phyloP scores from a whole-genome alignment of 2,888 invertebrate species.

The Drosophila engyochracea region DNA sequence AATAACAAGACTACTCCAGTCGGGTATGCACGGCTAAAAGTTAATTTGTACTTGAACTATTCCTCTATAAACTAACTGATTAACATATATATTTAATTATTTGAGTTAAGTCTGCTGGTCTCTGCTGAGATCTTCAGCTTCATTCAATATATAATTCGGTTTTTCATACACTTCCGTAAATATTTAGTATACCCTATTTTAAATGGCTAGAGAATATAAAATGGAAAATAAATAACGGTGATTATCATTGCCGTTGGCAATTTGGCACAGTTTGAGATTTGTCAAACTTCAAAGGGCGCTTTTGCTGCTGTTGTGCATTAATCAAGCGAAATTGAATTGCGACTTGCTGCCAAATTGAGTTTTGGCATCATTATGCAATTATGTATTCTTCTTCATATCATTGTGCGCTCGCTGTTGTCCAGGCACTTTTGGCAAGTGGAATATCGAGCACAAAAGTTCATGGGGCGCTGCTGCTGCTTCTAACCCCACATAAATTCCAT shows the following conservation, averaged over 20 bases:
- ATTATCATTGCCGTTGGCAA: constrained; percentile 50
- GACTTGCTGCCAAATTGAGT: constrained; percentile 49
- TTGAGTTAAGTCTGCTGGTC: background rate
- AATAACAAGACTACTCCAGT: constrained; percentile 11
- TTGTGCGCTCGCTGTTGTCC: constrained; percentile 34
- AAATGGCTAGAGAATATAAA: constrained; percentile 21
- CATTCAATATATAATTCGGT: background rate
- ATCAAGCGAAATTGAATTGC: constrained; percentile 53
- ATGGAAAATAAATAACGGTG: constrained; percentile 41
- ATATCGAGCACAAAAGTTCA: constrained; percentile 76
- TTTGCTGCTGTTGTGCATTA: constrained; percentile 26
- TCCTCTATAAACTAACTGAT: background rate
- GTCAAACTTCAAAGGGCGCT: constrained; percentile 38
- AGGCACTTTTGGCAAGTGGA: constrained; percentile 61
- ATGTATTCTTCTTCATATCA: constrained; percentile 13
- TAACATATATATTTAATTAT: background rate
- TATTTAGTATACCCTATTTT: background rate
- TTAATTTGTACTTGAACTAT: background rate
- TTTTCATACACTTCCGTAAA: background rate
- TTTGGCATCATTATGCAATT: constrained; percentile 71
- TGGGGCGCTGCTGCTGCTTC: constrained; percentile 22
- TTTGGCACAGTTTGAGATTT: constrained; percentile 57
- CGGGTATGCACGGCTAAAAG: background rate
- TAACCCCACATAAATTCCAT: background rate
- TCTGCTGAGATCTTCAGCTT: background rate